A percentile compares a stretch with the other conserved stretches of the same genome.
Evolutionary conservation across 2,888 invertebrate species (phyloP).

Genomic region (Thelaira solivaga): DNA sequence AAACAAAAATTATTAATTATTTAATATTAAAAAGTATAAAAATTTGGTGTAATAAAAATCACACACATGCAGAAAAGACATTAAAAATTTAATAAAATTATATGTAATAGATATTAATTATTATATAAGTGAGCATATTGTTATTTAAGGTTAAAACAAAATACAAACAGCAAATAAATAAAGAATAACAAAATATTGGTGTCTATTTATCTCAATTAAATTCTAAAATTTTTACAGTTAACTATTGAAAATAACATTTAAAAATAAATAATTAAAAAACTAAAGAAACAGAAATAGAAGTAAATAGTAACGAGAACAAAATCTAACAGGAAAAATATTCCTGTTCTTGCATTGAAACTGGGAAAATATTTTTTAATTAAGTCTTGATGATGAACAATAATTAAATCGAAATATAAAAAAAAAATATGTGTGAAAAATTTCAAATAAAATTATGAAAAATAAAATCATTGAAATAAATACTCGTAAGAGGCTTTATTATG

Average conservation of each 20-base stretch:
- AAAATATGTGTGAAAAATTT: too few relatives aligned
- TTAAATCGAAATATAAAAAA: too few relatives aligned
- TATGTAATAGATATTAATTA: too few relatives aligned
- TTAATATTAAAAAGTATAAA: neutral
- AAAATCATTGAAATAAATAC: too few relatives aligned
- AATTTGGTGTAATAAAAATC: slow-evolving; percentile 27
- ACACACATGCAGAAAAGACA: neutral
- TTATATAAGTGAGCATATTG: slow-evolving; percentile 7
- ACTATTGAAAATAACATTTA: slow-evolving; percentile 6
- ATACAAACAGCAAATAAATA: slow-evolving; percentile 8
- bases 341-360: neutral
- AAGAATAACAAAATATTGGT: slow-evolving; percentile 43
- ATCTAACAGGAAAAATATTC: slow-evolving; percentile 17
- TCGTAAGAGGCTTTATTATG: too few relatives aligned
- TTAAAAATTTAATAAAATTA: neutral
- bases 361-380: too few relatives aligned
- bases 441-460: too few relatives aligned
- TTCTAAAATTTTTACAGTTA: slow-evolving; percentile 52
- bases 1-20: slow-evolving; percentile 14
- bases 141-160: too few relatives aligned
- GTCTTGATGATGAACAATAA: too few relatives aligned
- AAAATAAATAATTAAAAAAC: neutral
- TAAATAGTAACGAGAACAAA: neutral
- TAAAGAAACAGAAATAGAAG: slow-evolving; percentile 5
- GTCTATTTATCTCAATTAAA: slow-evolving; percentile 56